phyloP scores from a whole-genome alignment of 2,113 vertebrate species.

The Sturnus vulgaris region DNA sequence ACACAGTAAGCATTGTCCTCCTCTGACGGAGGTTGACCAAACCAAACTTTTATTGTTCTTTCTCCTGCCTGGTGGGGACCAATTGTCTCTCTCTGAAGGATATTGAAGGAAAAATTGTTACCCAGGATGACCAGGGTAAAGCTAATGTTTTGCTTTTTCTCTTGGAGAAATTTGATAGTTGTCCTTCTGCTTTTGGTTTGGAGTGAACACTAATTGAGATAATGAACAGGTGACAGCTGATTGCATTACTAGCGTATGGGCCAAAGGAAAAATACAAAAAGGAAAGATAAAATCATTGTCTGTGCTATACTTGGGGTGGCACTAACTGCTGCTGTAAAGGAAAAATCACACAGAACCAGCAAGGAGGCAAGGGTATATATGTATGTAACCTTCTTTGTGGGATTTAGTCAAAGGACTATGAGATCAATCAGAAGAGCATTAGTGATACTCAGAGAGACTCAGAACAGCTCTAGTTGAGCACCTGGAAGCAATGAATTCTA shows the following conservation, averaged over 20 bases:
- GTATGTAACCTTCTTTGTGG: background rate
- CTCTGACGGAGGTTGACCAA: background rate
- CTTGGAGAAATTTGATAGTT: background rate
- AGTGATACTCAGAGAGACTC: background rate
- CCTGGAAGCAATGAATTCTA: background rate
- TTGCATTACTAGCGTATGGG: background rate
- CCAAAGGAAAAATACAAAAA: background rate
- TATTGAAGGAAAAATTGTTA: background rate
- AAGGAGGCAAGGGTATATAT: background rate
- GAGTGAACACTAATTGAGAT: background rate
- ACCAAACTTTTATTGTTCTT: background rate
- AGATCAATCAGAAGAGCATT: background rate
- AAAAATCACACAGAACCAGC: background rate
- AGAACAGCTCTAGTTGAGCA: background rate
- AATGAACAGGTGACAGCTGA: background rate
- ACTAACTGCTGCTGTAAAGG: background rate
- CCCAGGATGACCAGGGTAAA: background rate
- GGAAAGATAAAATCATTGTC: background rate
- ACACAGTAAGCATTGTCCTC: background rate
- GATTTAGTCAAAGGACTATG: background rate
- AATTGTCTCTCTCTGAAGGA: background rate
- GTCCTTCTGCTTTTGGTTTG: background rate
- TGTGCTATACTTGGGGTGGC: background rate
- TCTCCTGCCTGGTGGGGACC: background rate
- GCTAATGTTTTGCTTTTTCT: background rate